Percentiles rank a stretch among this genome's conserved stretches.
Evolutionary conservation across 2,113 vertebrate species (phyloP).

Genomic region (Heliornis fulica): DNA sequence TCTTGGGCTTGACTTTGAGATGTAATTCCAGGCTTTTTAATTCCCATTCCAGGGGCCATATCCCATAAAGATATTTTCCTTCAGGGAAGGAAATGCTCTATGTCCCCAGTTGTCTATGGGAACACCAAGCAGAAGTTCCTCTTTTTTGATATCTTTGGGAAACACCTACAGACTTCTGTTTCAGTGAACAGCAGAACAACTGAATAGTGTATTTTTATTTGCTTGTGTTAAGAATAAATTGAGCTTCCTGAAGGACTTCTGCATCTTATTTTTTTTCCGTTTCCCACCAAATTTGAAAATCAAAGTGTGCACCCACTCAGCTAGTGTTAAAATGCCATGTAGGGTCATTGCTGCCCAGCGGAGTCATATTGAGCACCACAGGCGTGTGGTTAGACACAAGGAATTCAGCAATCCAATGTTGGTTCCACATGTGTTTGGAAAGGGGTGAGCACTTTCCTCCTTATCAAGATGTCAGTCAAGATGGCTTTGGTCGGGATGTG

Average conservation of each 20-base stretch:
- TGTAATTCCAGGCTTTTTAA: background rate
- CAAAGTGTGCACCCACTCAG: fast-evolving
- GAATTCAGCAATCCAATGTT: background rate
- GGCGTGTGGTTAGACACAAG: fast-evolving
- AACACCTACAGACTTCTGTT: background rate
- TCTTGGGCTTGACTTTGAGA: background rate
- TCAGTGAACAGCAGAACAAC: background rate
- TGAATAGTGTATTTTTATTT: background rate
- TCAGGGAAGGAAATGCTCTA: background rate
- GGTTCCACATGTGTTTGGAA: background rate
- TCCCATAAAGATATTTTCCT: background rate
- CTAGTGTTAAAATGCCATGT: background rate
- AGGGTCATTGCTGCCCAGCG: background rate
- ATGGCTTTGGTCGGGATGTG: background rate
- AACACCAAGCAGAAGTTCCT: background rate
- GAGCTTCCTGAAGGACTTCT: background rate
- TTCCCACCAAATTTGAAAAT: background rate
- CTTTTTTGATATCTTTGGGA: background rate
- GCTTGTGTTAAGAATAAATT: background rate
- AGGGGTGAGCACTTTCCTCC: fast-evolving
- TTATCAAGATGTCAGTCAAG: background rate
- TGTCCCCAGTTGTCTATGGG: background rate
- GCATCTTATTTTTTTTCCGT: fast-evolving
- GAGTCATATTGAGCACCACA: fast-evolving
- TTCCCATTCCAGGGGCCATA: too few relatives aligned